Percentiles rank a stretch among this genome's conserved stretches.
Evolutionary conservation across 2,113 vertebrate species (phyloP).

Genomic region (Podarcis raffonei): DNA sequence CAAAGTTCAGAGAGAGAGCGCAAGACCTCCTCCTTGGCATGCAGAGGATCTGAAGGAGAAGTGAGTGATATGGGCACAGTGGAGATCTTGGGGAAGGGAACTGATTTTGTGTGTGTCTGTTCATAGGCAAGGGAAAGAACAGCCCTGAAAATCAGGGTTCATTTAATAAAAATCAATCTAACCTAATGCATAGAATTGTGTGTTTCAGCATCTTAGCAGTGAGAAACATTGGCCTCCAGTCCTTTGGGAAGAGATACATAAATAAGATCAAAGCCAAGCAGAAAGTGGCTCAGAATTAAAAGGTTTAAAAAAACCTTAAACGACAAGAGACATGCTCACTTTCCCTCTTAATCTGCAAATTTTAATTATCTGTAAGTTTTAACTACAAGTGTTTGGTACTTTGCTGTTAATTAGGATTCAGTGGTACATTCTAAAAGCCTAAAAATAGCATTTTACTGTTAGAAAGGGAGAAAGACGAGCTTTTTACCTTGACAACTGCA

Average conservation of each 20-base stretch:
- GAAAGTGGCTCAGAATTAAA: background rate
- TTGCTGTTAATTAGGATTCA: slow-evolving; percentile 7
- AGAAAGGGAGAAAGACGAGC: background rate
- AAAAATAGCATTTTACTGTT: background rate
- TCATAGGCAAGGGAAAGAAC: too few relatives aligned
- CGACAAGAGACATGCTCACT: background rate
- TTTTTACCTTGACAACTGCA: background rate
- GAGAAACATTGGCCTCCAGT: too few relatives aligned
- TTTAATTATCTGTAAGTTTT: background rate
- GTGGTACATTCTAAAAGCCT: background rate
- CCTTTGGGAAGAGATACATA: background rate
- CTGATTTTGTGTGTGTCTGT: too few relatives aligned
- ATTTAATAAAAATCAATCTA: background rate
- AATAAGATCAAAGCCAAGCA: background rate
- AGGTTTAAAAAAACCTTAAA: background rate
- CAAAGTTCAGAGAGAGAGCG: too few relatives aligned
- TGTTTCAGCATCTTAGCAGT: background rate
- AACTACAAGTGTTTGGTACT: background rate
- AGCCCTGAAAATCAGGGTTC: too few relatives aligned
- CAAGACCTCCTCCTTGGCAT: too few relatives aligned
- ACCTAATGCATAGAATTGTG: background rate
- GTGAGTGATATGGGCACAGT: too few relatives aligned
- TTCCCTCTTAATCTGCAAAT: background rate
- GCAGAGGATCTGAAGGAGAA: too few relatives aligned
- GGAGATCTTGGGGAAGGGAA: too few relatives aligned